Conservation (phyloP, 2,113 vertebrate genomes). For the Oreochromis tanganicae region DNA sequence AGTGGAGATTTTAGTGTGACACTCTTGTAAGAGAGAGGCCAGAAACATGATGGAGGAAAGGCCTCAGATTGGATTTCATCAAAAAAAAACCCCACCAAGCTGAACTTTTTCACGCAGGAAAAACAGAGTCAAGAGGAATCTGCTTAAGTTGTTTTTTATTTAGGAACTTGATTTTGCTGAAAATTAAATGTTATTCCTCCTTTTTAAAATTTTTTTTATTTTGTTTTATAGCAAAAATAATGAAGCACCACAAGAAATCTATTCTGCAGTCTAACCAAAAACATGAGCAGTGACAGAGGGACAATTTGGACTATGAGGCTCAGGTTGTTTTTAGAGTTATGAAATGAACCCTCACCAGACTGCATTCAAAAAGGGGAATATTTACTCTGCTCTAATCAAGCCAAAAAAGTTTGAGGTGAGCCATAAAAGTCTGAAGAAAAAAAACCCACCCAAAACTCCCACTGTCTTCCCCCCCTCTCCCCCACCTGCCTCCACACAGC, state of each 20-base stretch:
- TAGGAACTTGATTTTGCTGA: no score
- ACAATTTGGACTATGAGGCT: not conserved
- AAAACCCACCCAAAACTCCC: not conserved
- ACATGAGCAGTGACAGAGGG: no score
- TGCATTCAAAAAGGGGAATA: not conserved
- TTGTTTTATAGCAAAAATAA: no score
- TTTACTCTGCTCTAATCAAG: not conserved
- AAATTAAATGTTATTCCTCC: no score
- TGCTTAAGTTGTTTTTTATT: not conserved
- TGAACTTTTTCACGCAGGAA: not conserved
- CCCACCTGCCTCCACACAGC: not conserved
- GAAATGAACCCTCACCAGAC: not conserved
- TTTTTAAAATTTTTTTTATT: no score
- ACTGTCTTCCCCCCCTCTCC: not conserved
- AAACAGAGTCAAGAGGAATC: not conserved
- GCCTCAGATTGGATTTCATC: not conserved
- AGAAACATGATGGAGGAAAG: not conserved
- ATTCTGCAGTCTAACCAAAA: no score
- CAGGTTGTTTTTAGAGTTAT: not conserved
- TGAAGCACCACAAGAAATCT: no score
- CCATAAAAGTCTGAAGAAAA: not conserved
- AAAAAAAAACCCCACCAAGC: not conserved
- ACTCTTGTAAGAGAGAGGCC: not conserved
- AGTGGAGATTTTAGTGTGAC: not conserved
- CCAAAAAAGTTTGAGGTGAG: not conserved